Conservation (phyloP, 2,113 vertebrate species). For the Spheniscus mendiculus region DNA sequence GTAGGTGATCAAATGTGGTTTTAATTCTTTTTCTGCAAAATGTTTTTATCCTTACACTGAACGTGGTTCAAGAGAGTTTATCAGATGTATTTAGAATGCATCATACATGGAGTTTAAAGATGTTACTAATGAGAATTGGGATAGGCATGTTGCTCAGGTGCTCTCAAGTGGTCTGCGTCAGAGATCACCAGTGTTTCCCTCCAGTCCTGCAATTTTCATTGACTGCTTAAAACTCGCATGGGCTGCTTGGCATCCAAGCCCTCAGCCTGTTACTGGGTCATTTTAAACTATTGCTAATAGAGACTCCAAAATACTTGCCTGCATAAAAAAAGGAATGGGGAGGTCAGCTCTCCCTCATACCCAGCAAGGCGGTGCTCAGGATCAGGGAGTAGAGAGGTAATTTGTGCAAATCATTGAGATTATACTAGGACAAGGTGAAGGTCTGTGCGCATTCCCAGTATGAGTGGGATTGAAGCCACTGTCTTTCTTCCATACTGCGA, state of each 20-base stretch:
- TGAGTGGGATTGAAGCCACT: neutral
- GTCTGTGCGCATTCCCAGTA: neutral
- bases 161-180: neutral
- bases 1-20: slow-evolving; percentile 71
- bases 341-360: neutral
- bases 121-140: neutral
- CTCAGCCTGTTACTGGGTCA: neutral
- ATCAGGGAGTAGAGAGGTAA: neutral
- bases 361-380: neutral
- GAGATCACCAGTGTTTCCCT: accelerated
- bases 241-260: neutral
- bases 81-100: neutral
- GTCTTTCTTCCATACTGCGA: neutral
- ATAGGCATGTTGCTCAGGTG: neutral
- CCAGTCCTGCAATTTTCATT: neutral
- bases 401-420: neutral
- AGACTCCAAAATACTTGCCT: neutral
- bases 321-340: neutral
- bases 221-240: neutral
- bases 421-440: neutral
- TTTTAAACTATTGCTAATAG: neutral
- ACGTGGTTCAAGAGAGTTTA: neutral
- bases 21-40: neutral
- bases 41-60: neutral
- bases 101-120: neutral